A percentile compares a stretch with the other conserved stretches of the same genome.
Conservation (phyloP, 2,797 vertebrate species). For the Xenopus petersii region DNA sequence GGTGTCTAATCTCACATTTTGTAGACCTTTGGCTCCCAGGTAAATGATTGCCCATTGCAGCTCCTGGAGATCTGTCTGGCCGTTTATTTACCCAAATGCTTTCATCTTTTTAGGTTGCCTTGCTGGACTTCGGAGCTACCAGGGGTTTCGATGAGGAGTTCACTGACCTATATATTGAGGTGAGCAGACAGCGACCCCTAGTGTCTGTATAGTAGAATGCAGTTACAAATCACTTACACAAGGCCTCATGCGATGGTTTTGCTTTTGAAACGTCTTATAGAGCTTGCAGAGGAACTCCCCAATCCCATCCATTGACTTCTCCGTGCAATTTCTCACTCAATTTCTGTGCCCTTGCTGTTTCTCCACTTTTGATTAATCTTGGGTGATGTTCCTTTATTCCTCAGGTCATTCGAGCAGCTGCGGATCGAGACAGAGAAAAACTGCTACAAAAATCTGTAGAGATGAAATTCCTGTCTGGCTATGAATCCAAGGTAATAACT, state of each 20-base stretch:
- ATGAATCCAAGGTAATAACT: slow-evolving; percentile 85
- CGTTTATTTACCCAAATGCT: not conserved
- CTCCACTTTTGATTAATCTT: too few relatives aligned
- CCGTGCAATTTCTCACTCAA: too few relatives aligned
- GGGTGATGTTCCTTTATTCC: not conserved
- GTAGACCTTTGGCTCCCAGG: too few relatives aligned
- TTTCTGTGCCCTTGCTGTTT: too few relatives aligned
- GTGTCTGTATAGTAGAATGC: too few relatives aligned
- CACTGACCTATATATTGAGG: slow-evolving; percentile 92
- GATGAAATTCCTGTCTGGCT: slow-evolving; percentile 96
- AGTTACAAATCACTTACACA: too few relatives aligned
- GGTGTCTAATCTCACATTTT: too few relatives aligned
- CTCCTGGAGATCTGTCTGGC: not conserved
- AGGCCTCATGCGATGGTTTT: too few relatives aligned
- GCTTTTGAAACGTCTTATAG: too few relatives aligned
- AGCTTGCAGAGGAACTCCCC: too few relatives aligned
- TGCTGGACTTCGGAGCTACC: slow-evolving; percentile 94
- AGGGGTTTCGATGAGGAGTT: slow-evolving; percentile 86
- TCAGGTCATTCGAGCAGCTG: slow-evolving; percentile 85
- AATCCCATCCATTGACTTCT: too few relatives aligned
- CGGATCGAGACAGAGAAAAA: slow-evolving; percentile 76
- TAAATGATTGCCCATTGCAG: too few relatives aligned
- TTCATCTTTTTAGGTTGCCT: slow-evolving; percentile 75
- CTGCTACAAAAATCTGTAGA: slow-evolving; percentile 85
- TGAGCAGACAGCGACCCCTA: slow-evolving; percentile 50